These are phyloP conservation scores for Mylabris phalerata DNA, from an alignment of 1,140 invertebrate species.

Conservation along the genomic window DNA sequence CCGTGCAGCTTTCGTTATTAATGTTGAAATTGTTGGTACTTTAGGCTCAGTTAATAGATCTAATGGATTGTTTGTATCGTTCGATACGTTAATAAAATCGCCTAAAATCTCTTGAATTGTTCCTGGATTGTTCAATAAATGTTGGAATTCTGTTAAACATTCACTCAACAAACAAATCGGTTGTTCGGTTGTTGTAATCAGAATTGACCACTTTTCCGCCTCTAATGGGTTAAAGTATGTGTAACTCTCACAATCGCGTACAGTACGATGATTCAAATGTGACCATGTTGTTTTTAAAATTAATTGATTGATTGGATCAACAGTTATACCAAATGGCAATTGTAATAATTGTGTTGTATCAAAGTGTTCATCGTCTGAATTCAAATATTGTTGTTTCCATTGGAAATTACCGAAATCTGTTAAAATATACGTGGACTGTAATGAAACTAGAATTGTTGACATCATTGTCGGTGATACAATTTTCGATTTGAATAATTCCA, in stretches of 20 bases:
- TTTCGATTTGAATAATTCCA: conserved; percentile 75
- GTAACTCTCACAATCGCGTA: conserved; percentile 81
- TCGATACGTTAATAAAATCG: conserved; percentile 35
- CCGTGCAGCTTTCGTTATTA: conserved; percentile 43
- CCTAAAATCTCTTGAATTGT: conserved; percentile 53
- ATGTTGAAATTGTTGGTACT: conserved; percentile 50
- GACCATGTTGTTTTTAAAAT: conserved; percentile 83
- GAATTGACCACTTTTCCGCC: conserved; percentile 72
- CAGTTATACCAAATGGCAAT: conserved; percentile 76
- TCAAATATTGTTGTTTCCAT: conserved; percentile 65
- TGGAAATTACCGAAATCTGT: conserved; percentile 59
- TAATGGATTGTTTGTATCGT: conserved; percentile 42
- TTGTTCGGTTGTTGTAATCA: conserved; percentile 52
- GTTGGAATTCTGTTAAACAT: conserved; percentile 47
- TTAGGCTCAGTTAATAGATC: conserved; percentile 51
- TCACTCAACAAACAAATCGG: conserved; percentile 61
- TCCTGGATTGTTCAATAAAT: conserved; percentile 44
- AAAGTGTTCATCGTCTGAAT: conserved; percentile 60
- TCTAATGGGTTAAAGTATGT: conserved; percentile 81
- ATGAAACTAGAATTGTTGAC: conserved; percentile 65
- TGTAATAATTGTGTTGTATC: conserved; percentile 46
- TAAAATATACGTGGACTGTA: conserved; percentile 76
- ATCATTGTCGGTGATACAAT: conserved; percentile 54
- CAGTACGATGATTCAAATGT: conserved; percentile 72
- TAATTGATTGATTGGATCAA: conserved; percentile 73